Evolutionary conservation across 2,888 invertebrate species (phyloP).

Genomic region (Erynnis tages): DNA sequence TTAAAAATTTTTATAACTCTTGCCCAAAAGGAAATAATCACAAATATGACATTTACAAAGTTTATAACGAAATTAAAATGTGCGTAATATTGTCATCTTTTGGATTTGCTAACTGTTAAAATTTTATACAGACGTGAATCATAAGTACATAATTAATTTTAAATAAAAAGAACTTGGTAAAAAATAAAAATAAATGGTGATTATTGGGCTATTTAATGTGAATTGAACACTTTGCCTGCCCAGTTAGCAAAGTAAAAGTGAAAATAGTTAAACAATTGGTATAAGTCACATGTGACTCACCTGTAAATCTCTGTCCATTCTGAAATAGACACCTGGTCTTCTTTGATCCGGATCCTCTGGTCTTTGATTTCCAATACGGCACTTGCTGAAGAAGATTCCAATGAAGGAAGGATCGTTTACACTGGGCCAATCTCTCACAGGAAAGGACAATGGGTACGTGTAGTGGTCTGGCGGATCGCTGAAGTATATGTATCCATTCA

Average conservation of each 20-base stretch:
- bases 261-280: not conserved
- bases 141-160: no score
- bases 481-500: conserved; percentile 93
- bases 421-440: conserved; percentile 91
- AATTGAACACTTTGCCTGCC: no score
- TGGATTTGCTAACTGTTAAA: no score
- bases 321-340: conserved; percentile 91
- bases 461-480: conserved; percentile 94
- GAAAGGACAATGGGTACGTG: conserved; percentile 93
- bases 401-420: conserved; percentile 95
- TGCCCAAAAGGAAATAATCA: no score
- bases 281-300: conserved; percentile 40
- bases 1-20: no score
- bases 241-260: not conserved
- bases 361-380: conserved; percentile 88
- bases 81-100: no score
- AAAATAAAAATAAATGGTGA: no score
- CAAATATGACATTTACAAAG: no score
- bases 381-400: conserved; percentile 95
- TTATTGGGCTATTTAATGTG: no score
- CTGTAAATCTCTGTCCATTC: conserved; percentile 80
- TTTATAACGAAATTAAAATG: no score
- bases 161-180: no score
- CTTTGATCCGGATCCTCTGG: conserved; percentile 88
- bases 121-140: no score